Conservation (phyloP, 2,113 vertebrate genomes). For the Irena cyanogastra region DNA sequence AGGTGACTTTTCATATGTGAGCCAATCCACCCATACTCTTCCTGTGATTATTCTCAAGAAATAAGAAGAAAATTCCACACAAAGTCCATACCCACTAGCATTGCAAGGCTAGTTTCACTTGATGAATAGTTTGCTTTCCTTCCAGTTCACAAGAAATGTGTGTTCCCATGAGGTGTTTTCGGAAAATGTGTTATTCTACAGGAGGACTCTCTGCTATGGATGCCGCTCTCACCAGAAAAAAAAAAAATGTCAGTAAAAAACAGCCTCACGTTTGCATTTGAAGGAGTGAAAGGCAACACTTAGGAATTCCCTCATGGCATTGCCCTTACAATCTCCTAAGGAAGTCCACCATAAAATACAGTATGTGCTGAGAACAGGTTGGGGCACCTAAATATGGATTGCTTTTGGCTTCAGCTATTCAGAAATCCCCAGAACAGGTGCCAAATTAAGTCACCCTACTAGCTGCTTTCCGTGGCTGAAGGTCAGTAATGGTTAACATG, state of each 20-base stretch:
- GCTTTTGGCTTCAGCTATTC: slow-evolving; percentile 60
- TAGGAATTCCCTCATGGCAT: not conserved
- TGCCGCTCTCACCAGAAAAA: not conserved
- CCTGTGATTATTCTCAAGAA: slow-evolving; percentile 40
- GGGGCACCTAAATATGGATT: slow-evolving; percentile 53
- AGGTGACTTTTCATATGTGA: not conserved
- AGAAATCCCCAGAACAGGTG: slow-evolving; percentile 70
- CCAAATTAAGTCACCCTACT: slow-evolving; percentile 59
- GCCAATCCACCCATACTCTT: not conserved
- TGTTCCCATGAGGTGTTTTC: not conserved
- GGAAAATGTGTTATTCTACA: not conserved
- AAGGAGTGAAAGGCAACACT: slow-evolving; percentile 37
- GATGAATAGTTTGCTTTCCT: slow-evolving; percentile 29
- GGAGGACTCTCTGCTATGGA: not conserved
- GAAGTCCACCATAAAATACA: slow-evolving; percentile 60
- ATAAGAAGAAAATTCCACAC: slow-evolving; percentile 2
- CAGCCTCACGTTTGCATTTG: slow-evolving; percentile 33
- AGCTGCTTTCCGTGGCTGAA: slow-evolving; percentile 63
- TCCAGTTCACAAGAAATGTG: not conserved
- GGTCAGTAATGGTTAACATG: slow-evolving; percentile 60
- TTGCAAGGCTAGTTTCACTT: not conserved
- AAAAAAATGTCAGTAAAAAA: not conserved
- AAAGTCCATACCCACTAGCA: not conserved
- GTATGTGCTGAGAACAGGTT: slow-evolving; percentile 41
- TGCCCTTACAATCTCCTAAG: slow-evolving; percentile 23